Evolutionary conservation across 2,888 invertebrate genomes (phyloP).

Genomic region (Boloria euphrosyne): DNA sequence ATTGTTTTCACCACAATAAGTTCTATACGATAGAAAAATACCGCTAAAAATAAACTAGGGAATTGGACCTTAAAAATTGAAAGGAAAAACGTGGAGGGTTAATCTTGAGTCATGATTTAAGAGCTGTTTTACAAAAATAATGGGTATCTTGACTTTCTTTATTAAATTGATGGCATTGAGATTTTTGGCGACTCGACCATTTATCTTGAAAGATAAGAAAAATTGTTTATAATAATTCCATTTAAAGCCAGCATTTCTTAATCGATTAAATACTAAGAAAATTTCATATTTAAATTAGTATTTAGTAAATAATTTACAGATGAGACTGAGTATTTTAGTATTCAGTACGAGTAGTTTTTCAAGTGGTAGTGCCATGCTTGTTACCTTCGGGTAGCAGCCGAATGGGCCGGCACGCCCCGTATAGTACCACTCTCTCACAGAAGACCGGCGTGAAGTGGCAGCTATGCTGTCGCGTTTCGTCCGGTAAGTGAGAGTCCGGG

Average conservation of each 20-base stretch:
- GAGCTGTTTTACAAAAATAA: slow-evolving; percentile 50
- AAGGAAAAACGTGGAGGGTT: slow-evolving; percentile 39
- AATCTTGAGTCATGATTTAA: slow-evolving; percentile 44
- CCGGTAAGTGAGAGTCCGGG: no score
- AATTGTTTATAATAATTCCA: slow-evolving; percentile 46
- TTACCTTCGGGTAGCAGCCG: no score
- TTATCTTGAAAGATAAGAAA: slow-evolving; percentile 39
- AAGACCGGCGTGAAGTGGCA: no score
- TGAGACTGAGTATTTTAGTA: no score
- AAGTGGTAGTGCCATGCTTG: no score
- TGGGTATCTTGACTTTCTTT: slow-evolving; percentile 50
- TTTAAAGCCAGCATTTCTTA: slow-evolving; percentile 38
- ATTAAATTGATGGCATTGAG: slow-evolving; percentile 53
- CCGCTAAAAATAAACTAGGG: not conserved
- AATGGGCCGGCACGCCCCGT: no score
- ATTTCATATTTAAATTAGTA: slow-evolving; percentile 1
- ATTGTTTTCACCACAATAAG: no score
- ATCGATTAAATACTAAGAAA: slow-evolving; percentile 28
- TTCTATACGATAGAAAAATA: not conserved
- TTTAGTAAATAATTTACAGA: not conserved
- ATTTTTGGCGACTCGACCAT: slow-evolving; percentile 45
- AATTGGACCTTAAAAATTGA: slow-evolving; percentile 37
- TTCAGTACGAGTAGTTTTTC: no score
- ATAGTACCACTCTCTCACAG: no score
- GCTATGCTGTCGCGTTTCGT: no score